phyloP scores from a whole-genome alignment of 2,888 invertebrate genomes.

The Noctua janthe region DNA sequence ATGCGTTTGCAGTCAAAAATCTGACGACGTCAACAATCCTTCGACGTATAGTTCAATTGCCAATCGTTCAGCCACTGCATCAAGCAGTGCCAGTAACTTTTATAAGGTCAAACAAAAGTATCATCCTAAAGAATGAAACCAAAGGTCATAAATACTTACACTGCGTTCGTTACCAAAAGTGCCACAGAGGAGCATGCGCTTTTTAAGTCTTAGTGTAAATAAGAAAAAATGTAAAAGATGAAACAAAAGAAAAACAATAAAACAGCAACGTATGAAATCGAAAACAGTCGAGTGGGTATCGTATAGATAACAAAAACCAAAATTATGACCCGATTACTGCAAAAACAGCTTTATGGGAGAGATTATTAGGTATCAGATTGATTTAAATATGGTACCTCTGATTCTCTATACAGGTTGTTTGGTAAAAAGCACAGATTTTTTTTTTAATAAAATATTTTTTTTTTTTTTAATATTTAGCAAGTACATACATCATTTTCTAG shows the following conservation, averaged over 20 bases:
- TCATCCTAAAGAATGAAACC: no score
- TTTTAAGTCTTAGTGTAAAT: no score
- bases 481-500: no score
- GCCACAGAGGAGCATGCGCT: no score
- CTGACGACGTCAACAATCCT: background rate
- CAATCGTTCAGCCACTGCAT: no score
- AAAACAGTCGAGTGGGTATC: conserved; percentile 37
- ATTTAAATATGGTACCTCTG: no score
- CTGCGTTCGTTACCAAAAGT: background rate
- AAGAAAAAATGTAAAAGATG: background rate
- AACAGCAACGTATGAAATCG: conserved; percentile 17
- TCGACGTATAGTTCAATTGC: no score
- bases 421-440: background rate
- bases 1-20: background rate
- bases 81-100: no score
- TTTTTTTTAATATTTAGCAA: no score
- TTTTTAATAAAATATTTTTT: background rate
- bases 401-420: background rate
- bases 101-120: no score
- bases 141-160: no score
- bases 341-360: background rate
- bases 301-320: conserved; percentile 35
- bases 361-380: no score
- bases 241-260: conserved; percentile 1
- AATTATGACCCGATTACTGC: conserved; percentile 44